Evolutionary conservation across 1,140 invertebrate genomes (phyloP).

Genomic region (Thereuonema tuberculata): DNA sequence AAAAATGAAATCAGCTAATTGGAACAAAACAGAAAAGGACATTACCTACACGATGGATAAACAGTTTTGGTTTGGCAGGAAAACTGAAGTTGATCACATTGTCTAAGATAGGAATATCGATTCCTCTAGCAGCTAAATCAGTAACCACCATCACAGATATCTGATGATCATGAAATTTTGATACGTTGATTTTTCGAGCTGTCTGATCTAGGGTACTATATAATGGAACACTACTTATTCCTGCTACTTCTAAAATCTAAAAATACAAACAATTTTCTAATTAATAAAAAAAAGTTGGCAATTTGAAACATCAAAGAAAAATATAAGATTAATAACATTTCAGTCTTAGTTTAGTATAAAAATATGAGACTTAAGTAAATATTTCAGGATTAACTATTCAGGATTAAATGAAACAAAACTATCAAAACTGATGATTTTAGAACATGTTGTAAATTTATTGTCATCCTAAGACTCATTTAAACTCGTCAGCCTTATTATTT

Average conservation of each 20-base stretch:
- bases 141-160: conserved; percentile 79
- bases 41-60: conserved; percentile 95
- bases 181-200: conserved; percentile 88
- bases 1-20: too few relatives aligned
- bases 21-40: too few relatives aligned
- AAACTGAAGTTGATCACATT: conserved; percentile 97
- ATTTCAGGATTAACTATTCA: too few relatives aligned
- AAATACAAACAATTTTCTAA: too few relatives aligned
- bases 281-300: conserved; percentile 8
- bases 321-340: too few relatives aligned
- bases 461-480: too few relatives aligned
- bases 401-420: too few relatives aligned
- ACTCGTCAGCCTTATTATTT: too few relatives aligned
- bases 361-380: background rate
- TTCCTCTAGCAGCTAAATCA: conserved; percentile 91
- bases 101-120: conserved; percentile 92
- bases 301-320: too few relatives aligned
- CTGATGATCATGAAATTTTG: conserved; percentile 65
- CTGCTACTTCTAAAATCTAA: conserved; percentile 63
- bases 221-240: conserved; percentile 72
- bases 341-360: too few relatives aligned
- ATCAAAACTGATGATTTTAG: too few relatives aligned
- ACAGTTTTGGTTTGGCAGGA: conserved; percentile 90
- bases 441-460: too few relatives aligned
- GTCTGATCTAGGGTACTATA: conserved; percentile 92